phyloP scores from a whole-genome alignment of 2,888 invertebrate species.

The Netelia fuscicornis region DNA sequence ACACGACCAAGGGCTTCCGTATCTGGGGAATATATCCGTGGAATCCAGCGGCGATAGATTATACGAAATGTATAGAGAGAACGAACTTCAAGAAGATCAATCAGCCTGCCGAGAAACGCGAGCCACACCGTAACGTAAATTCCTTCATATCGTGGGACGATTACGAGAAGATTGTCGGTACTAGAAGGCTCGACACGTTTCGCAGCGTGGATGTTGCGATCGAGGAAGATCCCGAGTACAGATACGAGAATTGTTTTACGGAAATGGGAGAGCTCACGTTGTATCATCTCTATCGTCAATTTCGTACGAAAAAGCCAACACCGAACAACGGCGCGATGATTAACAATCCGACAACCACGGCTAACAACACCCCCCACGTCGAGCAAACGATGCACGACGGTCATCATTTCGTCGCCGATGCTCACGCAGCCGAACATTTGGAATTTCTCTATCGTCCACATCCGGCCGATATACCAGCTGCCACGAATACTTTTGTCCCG shows the following conservation, averaged over 20 bases:
- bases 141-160: slow-evolving; percentile 62
- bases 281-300: slow-evolving; percentile 63
- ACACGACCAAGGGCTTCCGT: slow-evolving; percentile 69
- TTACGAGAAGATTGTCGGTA: slow-evolving; percentile 61
- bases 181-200: slow-evolving; percentile 56
- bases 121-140: slow-evolving; percentile 49
- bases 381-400: slow-evolving; percentile 61
- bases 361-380: slow-evolving; percentile 18
- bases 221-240: slow-evolving; percentile 61
- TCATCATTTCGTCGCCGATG: slow-evolving; percentile 62
- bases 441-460: slow-evolving; percentile 64
- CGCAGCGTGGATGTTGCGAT: slow-evolving; percentile 57
- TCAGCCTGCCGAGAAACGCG: slow-evolving; percentile 39
- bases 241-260: slow-evolving; percentile 65
- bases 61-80: slow-evolving; percentile 61
- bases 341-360: slow-evolving; percentile 16
- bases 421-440: slow-evolving; percentile 55
- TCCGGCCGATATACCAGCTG: slow-evolving; percentile 60
- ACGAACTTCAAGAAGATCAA: slow-evolving; percentile 51
- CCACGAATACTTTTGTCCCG: slow-evolving; percentile 58
- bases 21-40: slow-evolving; percentile 72
- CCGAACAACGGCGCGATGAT: slow-evolving; percentile 46
- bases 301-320: slow-evolving; percentile 57
- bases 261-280: slow-evolving; percentile 64
- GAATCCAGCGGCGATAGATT: slow-evolving; percentile 69